phyloP scores from a whole-genome alignment of 2,888 invertebrate genomes.

The Synanthedon formicaeformis region DNA sequence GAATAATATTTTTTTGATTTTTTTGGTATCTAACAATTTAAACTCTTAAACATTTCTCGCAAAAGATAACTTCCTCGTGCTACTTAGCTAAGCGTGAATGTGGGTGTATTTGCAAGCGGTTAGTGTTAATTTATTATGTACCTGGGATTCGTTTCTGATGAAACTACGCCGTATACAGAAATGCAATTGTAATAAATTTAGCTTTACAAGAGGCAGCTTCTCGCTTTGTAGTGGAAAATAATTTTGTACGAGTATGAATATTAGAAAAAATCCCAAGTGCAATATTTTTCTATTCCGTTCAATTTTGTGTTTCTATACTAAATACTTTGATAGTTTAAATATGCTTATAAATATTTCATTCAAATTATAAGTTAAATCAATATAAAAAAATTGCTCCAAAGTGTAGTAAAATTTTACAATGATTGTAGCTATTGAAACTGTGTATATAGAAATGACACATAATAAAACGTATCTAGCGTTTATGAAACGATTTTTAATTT shows the following conservation, averaged over 20 bases:
- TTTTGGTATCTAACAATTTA: no score
- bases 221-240: not conserved
- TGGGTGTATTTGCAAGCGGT: conserved; percentile 59
- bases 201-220: not conserved
- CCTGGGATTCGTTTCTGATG: conserved; percentile 35
- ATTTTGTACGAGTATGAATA: conserved; percentile 1
- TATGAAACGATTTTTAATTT: no score
- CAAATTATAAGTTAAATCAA: no score
- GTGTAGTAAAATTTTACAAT: no score
- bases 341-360: no score
- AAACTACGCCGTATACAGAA: not conserved
- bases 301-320: no score
- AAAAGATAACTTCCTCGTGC: conserved; percentile 13
- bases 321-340: no score
- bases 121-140: conserved; percentile 42
- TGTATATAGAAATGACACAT: no score
- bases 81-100: conserved; percentile 47
- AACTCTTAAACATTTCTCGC: not conserved
- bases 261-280: conserved; percentile 28
- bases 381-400: no score
- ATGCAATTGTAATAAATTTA: not conserved
- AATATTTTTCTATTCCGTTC: not conserved
- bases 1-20: no score
- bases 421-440: no score
- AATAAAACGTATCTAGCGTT: no score